These are phyloP conservation scores for Trachelus iudaicus DNA, from an alignment of 2,888 invertebrate species.

Conservation along the genomic window DNA sequence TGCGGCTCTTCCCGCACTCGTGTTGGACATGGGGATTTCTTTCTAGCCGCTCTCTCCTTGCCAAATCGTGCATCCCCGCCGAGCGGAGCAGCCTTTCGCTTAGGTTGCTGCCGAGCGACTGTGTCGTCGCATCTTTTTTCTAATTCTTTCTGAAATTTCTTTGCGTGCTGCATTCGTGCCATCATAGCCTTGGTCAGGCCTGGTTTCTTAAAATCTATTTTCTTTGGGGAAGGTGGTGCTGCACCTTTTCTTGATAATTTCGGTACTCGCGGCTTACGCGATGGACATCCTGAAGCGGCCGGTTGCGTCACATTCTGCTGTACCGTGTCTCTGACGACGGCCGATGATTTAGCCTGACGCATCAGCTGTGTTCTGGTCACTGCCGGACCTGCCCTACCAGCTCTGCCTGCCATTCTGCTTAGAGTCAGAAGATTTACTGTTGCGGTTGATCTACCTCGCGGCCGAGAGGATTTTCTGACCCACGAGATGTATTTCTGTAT, in stretches of 20 bases:
- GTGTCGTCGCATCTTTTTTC: slow-evolving; percentile 21
- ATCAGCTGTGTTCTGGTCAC: slow-evolving; percentile 43
- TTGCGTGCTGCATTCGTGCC: slow-evolving; percentile 45
- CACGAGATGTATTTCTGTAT: not conserved
- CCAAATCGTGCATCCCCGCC: slow-evolving; percentile 36
- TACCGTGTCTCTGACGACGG: slow-evolving; percentile 29
- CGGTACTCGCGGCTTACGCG: not conserved
- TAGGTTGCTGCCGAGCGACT: slow-evolving; percentile 12
- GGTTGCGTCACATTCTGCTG: slow-evolving; percentile 20
- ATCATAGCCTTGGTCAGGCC: slow-evolving; percentile 50
- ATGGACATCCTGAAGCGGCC: not conserved
- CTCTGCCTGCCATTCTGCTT: slow-evolving; percentile 24
- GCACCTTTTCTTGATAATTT: not conserved
- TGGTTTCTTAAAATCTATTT: slow-evolving; percentile 45
- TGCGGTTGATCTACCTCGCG: not conserved
- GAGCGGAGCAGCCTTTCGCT: slow-evolving; percentile 36
- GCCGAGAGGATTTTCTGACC: not conserved
- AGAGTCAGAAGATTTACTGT: not conserved
- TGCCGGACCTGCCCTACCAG: slow-evolving; percentile 13
- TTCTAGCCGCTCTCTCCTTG: slow-evolving; percentile 13
- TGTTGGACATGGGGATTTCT: not conserved
- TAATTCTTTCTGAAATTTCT: slow-evolving; percentile 33
- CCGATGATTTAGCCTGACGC: slow-evolving; percentile 41
- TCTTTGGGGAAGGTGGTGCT: slow-evolving; percentile 37
- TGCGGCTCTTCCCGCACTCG: not conserved